Base-by-base conservation (phyloP, 1,140 invertebrate species). In the Diachasmimorpha longicaudata region DNA sequence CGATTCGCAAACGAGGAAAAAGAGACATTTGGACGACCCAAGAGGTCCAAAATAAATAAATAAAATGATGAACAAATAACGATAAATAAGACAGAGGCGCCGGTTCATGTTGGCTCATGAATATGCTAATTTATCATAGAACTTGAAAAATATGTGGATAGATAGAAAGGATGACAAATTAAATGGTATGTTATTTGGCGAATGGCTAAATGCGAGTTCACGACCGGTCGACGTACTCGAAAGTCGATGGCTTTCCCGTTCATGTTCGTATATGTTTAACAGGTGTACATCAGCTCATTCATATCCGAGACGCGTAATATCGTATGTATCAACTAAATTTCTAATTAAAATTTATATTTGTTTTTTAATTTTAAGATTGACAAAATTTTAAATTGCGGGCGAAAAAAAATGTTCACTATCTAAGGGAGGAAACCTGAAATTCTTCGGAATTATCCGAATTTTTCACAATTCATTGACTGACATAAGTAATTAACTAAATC, bases 171-270 rank as follows among this genome's bases (percentile, higher is more conserved):
- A 63, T 25, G 58, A 63, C 19, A 55, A 55, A 63, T 63, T 63
- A 63, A 23, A 63, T 63, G 58, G 58, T 25, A 63, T 25, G 58
- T 63, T 63, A 63, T 63, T 63, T 63, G 58, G 58, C 58, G 58
- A 63, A 6, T 63, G 58, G 58, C 23, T 74, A 48, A 46, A 23
- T 75, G 68, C 48, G 67, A 66, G 67, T 75, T 75, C 42, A 75
- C 44, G 66, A 75, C 68, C 21, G 85, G 84, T 86, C 85, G 82
- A 86, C 76, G 85, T 83, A 85, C 85, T 88, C 86, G 84, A 88
- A 86, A 88, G 86, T 88, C 42, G 75, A 82, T 82, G 52, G 66
- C 63, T 75, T 75, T 75, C 48, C 48, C 68, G 68, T 70, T 23
- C 14, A 39, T 6, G 6, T 25, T 0, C 11, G 25, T 66, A 66